A percentile compares a stretch with the other conserved stretches of the same genome.
Conservation (phyloP, 2,888 invertebrate genomes). For the Cynaeus angustus region DNA sequence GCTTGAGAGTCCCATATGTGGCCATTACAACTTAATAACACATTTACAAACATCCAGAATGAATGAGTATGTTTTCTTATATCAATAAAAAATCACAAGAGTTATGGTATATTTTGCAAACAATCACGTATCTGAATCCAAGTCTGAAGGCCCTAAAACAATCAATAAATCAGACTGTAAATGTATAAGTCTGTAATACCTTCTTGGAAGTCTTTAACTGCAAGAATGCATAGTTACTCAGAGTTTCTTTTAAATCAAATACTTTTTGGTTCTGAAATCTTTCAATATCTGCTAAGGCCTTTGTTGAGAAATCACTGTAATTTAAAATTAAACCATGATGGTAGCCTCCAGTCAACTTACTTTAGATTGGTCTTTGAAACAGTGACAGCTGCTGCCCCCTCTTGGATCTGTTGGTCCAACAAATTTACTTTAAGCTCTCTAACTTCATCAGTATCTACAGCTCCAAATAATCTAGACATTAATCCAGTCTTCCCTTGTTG, state of each 20-base stretch:
- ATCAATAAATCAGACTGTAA: neutral
- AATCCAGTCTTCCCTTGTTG: conserved; percentile 81
- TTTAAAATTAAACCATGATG: neutral
- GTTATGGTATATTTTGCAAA: conserved; percentile 81
- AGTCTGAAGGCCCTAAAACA: conserved; percentile 80
- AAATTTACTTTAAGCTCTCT: conserved; percentile 80
- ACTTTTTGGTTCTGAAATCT: conserved; percentile 84
- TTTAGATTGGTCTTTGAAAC: conserved; percentile 76
- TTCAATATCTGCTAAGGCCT: conserved; percentile 80
- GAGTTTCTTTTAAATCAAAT: conserved; percentile 81
- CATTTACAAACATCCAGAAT: conserved; percentile 21
- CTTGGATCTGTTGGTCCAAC: conserved; percentile 79
- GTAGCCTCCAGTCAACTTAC: conserved; percentile 69
- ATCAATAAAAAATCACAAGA: conserved; percentile 6
- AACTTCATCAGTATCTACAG: conserved; percentile 84
- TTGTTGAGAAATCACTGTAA: conserved; percentile 79
- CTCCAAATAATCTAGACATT: conserved; percentile 84
- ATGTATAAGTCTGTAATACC: conserved; percentile 70
- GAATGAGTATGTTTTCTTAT: neutral
- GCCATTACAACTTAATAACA: conserved; percentile 27
- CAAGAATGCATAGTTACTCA: conserved; percentile 80
- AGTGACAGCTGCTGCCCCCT: conserved; percentile 76
- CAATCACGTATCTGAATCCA: conserved; percentile 86
- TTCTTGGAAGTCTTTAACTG: conserved; percentile 85
- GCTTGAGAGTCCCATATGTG: conserved; percentile 19